These are phyloP conservation scores for Ellobium chinense DNA, from an alignment of 2,888 invertebrate genomes.

Conservation along the genomic window DNA sequence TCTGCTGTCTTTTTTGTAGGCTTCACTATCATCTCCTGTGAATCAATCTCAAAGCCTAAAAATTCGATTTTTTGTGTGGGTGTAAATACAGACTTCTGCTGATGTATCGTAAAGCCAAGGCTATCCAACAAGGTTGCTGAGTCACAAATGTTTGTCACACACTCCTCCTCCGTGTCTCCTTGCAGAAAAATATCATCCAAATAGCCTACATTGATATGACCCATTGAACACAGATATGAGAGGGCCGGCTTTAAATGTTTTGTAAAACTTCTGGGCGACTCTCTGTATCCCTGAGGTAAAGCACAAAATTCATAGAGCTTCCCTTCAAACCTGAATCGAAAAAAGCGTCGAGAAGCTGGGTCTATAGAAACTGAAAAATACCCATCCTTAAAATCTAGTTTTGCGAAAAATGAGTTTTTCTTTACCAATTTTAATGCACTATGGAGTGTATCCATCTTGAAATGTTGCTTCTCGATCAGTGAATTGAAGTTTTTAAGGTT, in stretches of 20 bases:
- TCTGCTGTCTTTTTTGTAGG: not conserved
- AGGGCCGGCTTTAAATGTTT: not conserved
- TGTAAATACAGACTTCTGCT: not conserved
- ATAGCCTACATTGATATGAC: not conserved
- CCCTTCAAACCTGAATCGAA: not conserved
- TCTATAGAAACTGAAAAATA: not conserved
- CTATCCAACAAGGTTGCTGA: not conserved
- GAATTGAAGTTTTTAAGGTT: not conserved
- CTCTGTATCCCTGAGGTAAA: not conserved
- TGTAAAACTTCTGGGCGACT: not conserved
- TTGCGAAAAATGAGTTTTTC: not conserved
- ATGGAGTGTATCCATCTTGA: not conserved
- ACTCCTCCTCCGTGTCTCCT: not conserved
- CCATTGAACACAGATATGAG: not conserved
- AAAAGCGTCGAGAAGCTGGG: not conserved
- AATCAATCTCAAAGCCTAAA: not conserved
- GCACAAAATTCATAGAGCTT: not conserved
- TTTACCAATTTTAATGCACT: not conserved
- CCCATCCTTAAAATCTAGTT: not conserved
- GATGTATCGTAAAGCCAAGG: not conserved
- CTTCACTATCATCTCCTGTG: not conserved
- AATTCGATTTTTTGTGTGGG: not conserved
- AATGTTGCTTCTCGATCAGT: not conserved
- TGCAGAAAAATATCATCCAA: not conserved
- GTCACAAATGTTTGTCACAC: not conserved